Evolutionary conservation across 2,113 vertebrate genomes (phyloP).

Genomic region (Oreochromis aureus): DNA sequence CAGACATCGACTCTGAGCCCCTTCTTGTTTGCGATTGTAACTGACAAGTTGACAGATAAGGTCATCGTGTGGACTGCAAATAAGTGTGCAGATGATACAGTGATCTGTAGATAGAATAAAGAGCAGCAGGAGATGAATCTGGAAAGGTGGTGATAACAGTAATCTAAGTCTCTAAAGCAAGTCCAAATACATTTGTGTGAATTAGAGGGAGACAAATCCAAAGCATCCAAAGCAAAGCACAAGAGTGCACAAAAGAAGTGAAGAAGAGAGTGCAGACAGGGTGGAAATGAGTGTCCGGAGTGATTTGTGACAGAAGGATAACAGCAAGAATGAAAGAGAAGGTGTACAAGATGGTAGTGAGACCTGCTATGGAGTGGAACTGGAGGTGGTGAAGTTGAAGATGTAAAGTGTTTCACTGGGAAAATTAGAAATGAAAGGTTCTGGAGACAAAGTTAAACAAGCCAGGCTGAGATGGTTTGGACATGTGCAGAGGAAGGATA

Average conservation of each 20-base stretch:
- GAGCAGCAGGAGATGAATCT: not conserved
- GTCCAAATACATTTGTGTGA: not conserved
- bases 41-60: not conserved
- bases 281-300: not conserved
- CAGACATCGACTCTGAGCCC: accelerated
- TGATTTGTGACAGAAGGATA: not conserved
- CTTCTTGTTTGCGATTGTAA: not conserved
- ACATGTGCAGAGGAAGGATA: not conserved
- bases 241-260: not conserved
- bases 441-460: too few species aligned
- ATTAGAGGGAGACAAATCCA: not conserved
- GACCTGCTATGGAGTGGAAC: too few species aligned
- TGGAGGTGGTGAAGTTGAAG: too few species aligned
- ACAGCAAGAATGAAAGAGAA: too few species aligned
- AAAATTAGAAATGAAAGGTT: too few species aligned
- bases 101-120: not conserved
- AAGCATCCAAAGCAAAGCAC: not conserved
- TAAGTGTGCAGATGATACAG: not conserved
- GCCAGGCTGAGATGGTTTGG: not conserved
- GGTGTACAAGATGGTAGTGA: too few species aligned
- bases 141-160: not conserved
- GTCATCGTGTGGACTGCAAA: not conserved
- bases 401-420: too few species aligned
- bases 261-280: not conserved
- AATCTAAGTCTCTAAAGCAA: not conserved